Base-by-base conservation (phyloP, 2,888 invertebrate genomes). In the Sminthurides aquaticus region DNA sequence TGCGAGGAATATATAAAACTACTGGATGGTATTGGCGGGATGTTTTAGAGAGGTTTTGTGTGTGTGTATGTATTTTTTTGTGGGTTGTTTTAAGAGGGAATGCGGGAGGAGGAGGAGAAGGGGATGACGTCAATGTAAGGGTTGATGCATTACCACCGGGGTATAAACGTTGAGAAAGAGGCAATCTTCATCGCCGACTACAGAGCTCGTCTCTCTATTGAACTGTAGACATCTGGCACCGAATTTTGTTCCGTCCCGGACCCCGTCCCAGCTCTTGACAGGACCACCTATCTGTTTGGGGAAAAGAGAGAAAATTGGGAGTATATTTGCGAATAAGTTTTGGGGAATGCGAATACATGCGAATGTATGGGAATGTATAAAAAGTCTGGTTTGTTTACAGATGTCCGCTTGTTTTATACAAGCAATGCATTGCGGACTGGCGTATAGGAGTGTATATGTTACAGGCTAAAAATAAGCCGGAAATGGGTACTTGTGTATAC, bases 141-240 rank as follows among this genome's bases (percentile, higher is more conserved):
- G 22, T 52, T 52, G 5, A 52, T 15, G 24, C 11, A 25, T 11
- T 49, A 70, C 68, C 49, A 66, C 67, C 2, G 70, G 70, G 5
- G 68, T 64, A 56, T 64, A 69, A 11, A 70, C 61, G 54, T 72
- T 72, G 1, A 70, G 52, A 49, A 48, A 69, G 1, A 70, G 60
- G 54, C 72, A 72, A 28, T 72, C 66, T 54, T 70, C 69, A 11
- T 58, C 28, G 11, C 72, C 72, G 1, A 67, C 15, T 1, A 65
- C 65, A 3, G 26, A 58, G 48, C 65, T 66, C 0, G 64, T 65
- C 49, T 61, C 63, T 20, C 65, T 27, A 28, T 67, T 66, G 26
- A 58, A 66, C 58, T 72, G 71, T 0, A 60, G 8, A 43, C 71
- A 72, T n/a, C 60, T 63, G 1, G 60, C 49, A 1, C 70, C 68